These are phyloP conservation scores for Agonopterix alstromeriana DNA, from an alignment of 2,888 invertebrate species.

Conservation along the genomic window DNA sequence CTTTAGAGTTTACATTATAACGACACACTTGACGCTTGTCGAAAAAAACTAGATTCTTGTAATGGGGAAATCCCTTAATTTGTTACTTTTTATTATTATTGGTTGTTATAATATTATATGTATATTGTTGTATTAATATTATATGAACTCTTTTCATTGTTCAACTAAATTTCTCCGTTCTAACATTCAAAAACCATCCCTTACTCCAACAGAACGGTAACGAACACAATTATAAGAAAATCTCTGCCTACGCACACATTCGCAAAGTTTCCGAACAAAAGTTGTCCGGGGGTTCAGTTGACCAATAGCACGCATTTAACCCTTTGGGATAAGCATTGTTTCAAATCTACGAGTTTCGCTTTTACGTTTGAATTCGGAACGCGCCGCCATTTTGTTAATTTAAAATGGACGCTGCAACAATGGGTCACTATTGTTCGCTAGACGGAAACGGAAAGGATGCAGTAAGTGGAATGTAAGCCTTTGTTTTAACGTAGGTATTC, in stretches of 20 bases:
- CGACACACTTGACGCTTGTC: no score
- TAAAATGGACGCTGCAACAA: constrained; percentile 73
- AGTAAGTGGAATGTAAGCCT: constrained; percentile 44
- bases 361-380: constrained; percentile 46
- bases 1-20: no score
- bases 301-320: constrained; percentile 74
- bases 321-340: constrained; percentile 67
- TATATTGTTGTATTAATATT: no score
- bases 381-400: constrained; percentile 72
- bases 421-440: constrained; percentile 63
- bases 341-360: constrained; percentile 55
- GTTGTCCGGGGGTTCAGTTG: constrained; percentile 49
- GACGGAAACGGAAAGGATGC: constrained; percentile 43
- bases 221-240: constrained; percentile 6
- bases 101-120: no score
- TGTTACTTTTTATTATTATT: no score
- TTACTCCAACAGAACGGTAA: constrained; percentile 1
- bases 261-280: constrained; percentile 25
- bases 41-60: no score
- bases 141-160: no score
- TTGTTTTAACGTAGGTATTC: constrained; percentile 46
- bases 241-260: constrained; percentile 25
- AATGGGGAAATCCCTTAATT: no score
- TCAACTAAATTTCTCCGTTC: no score
- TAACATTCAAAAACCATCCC: not conserved